Base-by-base conservation (phyloP, 2,797 vertebrate genomes). In the Sebastes reedi region DNA sequence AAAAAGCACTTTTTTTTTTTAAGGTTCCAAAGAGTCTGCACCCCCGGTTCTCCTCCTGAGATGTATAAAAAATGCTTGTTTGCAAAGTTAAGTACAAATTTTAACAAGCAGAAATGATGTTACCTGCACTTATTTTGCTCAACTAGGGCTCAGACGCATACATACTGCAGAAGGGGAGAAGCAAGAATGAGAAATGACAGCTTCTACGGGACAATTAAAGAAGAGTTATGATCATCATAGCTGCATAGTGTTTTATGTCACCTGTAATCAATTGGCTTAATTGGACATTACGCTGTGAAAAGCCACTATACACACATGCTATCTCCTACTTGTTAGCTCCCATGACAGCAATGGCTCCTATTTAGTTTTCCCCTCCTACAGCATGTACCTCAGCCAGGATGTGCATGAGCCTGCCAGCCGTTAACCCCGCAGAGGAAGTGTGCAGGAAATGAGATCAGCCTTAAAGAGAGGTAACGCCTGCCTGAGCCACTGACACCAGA, bases 381-480 rank as follows among this genome's bases (percentile, higher is more conserved):
- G 29, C 36, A 60, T 86, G 86, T 46, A 83, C 81, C 83, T 80
- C 83, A 90, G 80, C 82, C 80, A 92, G 88, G 89, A 88, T 85
- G 86, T 89, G 89, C 67, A 78, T 73, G 50, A 89, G 88, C 56
- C 87, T 72, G 81, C 74, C 87, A 93, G 85, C 94, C 88, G 92
- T 93, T 94, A 91, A 74, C 92, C 89, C 91, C 87, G 67, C 92
- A 91, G 90, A 94, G 94, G 94, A 95, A 95, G 92, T 91, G 90
- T 95, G 92, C 88, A 91, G 92, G 93, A 94, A 93, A 92, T 92
- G 91, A 93, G 93, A 94, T 95, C 93, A 93, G 92, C 83, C 81
- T 85, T 85, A 83, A 89, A 93, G 78, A 90, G 88, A 92, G 87
- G 86, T 92, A 92, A 92, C 80, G 90, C 91, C 93, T 91, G 90